Evolutionary conservation across 1,140 invertebrate species (phyloP).

Genomic region (Scylla paramamosain): DNA sequence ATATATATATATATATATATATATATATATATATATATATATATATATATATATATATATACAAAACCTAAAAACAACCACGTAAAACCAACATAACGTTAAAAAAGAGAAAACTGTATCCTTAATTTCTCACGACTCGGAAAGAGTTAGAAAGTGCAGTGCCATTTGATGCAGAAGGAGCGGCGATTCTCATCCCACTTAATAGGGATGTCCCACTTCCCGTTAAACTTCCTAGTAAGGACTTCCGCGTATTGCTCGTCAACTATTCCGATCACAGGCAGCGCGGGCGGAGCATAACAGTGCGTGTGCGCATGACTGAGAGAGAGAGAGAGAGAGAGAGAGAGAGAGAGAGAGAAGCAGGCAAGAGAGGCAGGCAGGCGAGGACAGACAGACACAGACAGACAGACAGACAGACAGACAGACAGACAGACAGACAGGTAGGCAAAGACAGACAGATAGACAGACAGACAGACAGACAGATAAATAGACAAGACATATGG

Average conservation of each 20-base stretch:
- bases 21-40: too few relatives aligned
- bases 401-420: neutral
- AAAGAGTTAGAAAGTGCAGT: neutral
- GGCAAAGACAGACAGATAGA: too few relatives aligned
- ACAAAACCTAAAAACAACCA: too few relatives aligned
- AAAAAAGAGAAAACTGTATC: too few relatives aligned
- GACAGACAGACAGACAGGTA: neutral
- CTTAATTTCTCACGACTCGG: neutral
- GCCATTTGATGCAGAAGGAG: neutral
- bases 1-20: too few relatives aligned
- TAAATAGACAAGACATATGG: too few relatives aligned
- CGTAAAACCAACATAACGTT: too few relatives aligned
- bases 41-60: too few relatives aligned
- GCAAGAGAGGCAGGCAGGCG: neutral
- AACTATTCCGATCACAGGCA: neutral
- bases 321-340: too few relatives aligned
- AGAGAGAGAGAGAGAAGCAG: neutral
- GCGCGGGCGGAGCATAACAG: neutral
- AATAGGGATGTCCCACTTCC: neutral
- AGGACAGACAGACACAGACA: neutral
- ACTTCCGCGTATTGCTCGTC: neutral
- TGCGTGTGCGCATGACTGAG: neutral
- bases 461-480: too few relatives aligned
- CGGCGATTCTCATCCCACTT: neutral
- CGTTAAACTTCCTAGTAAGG: slow-evolving; percentile 2